Evolutionary conservation across 1,140 invertebrate genomes (phyloP), one percentile per base, ranked within the genome.

Genomic region (Megathymus violae): DNA sequence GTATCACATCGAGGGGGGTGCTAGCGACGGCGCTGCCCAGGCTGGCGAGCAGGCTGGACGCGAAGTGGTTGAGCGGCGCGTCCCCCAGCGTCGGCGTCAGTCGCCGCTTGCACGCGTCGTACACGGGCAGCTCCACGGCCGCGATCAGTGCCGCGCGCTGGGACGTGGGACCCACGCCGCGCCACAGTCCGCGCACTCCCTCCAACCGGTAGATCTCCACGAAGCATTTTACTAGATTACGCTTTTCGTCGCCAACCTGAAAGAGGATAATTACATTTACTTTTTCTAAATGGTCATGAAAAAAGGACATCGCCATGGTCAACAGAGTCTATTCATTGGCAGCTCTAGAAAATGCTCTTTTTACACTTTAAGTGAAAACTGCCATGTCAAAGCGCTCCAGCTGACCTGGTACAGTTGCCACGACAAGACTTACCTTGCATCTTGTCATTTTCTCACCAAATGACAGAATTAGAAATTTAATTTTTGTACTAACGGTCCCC

Each of bases 1-100:
- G 94, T 43, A 99, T 94, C 47, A 99, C 98, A 92, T 99, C 98
- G 66, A 99, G 96, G 47, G 98, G 98, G 15, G 97, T 98, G 46
- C 97, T 98, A 65, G 98, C 96, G 64, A 98, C 92, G 38, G 97
- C 98, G 87, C 97, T 98, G 66, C 97, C 96, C 67, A 99, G 92
- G 86, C 98, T 98, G 62, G 98, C 97, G 79, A 97, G 94, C 80
- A 96, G 95, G 93, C 97, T 98, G 67, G 96, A 98, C 94, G 96
- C 90, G 84, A 98, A 96, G 93, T 98, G 97, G 93, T 97, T 98
- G 22, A 93, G 91, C 44, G 96, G 92, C 73, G 94, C 94, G 92
- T 98, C 96, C 4, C 95, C 96, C 72, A 98, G 91, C 16, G 93
- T 62, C 13, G 91, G 91, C 76, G 95, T 93, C 51, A 98, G 92